Evolutionary conservation across 2,113 vertebrate species (phyloP).

Genomic region (Sialia sialis): DNA sequence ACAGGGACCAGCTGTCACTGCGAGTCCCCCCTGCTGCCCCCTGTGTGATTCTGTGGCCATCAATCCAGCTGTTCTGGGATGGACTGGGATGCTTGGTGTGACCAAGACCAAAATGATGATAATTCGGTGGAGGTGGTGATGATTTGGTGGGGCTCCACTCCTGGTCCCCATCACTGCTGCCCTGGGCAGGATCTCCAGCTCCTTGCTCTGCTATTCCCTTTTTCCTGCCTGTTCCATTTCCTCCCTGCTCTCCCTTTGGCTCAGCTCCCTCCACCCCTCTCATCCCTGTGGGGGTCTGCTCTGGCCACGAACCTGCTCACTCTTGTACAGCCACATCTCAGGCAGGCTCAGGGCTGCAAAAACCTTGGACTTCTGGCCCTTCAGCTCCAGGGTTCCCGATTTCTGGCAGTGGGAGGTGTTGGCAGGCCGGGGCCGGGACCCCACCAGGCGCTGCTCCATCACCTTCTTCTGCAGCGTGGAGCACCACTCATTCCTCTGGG

Average conservation of each 20-base stretch:
- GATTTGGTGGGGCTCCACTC: background rate
- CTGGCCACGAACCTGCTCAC: conserved; percentile 82
- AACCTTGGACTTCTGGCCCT: conserved; percentile 91
- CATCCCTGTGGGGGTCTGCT: background rate
- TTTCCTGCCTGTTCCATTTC: background rate
- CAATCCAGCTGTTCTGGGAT: background rate
- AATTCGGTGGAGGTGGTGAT: too few species aligned
- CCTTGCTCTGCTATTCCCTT: background rate
- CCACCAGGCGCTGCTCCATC: conserved; percentile 78
- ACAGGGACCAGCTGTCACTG: background rate
- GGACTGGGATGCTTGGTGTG: fast-evolving
- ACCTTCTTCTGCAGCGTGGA: conserved; percentile 85
- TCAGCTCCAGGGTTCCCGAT: conserved; percentile 85
- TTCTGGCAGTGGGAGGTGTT: conserved; percentile 80
- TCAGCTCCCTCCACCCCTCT: background rate
- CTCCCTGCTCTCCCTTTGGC: background rate
- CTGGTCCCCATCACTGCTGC: background rate
- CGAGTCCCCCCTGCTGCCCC: fast-evolving
- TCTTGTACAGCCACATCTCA: conserved; percentile 96
- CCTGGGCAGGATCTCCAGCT: background rate
- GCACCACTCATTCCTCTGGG: conserved; percentile 85
- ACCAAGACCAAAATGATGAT: background rate
- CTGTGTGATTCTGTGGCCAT: background rate
- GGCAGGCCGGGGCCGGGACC: conserved; percentile 68
- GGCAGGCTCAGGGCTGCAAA: conserved; percentile 85